Evolutionary conservation across 2,888 invertebrate species (phyloP).

Genomic region (Dexiosoma caninum): DNA sequence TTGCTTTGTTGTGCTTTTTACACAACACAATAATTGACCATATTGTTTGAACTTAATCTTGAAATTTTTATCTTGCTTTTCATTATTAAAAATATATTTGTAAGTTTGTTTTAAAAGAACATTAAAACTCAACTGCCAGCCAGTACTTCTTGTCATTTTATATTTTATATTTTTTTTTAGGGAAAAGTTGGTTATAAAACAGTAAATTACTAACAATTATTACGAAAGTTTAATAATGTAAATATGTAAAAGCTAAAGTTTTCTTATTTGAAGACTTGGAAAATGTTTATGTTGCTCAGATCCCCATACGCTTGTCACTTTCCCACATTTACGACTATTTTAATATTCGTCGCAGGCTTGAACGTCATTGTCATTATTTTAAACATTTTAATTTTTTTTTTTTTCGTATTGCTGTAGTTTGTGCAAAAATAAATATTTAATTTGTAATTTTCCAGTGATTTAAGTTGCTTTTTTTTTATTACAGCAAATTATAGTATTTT

Average conservation of each 20-base stretch:
- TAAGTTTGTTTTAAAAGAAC: neutral
- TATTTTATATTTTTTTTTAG: neutral
- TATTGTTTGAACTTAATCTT: slow-evolving; percentile 18
- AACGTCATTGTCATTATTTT: slow-evolving; percentile 22
- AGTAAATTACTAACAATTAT: slow-evolving; percentile 4
- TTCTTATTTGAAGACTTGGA: neutral
- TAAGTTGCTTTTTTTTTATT: slow-evolving; percentile 10
- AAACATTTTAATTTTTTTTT: slow-evolving; percentile 18
- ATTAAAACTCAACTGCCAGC: neutral
- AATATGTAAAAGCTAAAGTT: slow-evolving; percentile 1
- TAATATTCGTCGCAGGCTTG: slow-evolving; percentile 1
- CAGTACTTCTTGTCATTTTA: too few relatives aligned
- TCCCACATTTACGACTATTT: neutral
- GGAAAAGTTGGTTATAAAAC: neutral
- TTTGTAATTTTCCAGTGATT: slow-evolving; percentile 41
- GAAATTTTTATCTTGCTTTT: slow-evolving; percentile 1
- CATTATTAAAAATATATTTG: neutral
- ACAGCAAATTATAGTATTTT: slow-evolving; percentile 43
- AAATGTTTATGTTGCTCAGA: neutral
- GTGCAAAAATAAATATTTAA: slow-evolving; percentile 36
- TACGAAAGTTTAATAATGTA: slow-evolving; percentile 14
- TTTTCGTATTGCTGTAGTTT: neutral
- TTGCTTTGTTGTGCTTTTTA: neutral
- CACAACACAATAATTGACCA: neutral
- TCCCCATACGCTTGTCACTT: neutral